Conservation (phyloP, 2,797 vertebrate genomes). For the Neosilurus hyrtlii region DNA sequence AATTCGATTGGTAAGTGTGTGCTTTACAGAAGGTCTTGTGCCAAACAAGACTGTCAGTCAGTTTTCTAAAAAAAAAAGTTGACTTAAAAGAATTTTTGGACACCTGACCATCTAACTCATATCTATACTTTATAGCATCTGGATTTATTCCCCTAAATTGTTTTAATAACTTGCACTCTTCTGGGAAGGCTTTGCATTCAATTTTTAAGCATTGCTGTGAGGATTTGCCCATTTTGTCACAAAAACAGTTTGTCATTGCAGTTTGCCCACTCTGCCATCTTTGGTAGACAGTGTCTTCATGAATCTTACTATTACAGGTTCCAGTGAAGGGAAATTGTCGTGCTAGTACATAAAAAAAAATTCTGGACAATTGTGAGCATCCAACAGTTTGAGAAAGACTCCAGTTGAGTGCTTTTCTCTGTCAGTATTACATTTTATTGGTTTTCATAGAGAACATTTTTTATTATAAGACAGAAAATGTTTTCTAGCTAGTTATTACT, state of each 20-base stretch:
- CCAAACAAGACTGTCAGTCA: neutral
- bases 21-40: neutral
- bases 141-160: too few relatives aligned
- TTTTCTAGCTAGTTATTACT: neutral
- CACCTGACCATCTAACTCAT: neutral
- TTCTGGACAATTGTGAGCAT: neutral
- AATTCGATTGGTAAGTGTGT: slow-evolving; percentile 74
- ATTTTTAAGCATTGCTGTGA: neutral
- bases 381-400: neutral
- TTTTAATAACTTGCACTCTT: too few relatives aligned
- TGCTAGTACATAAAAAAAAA: neutral
- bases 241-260: neutral
- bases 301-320: neutral
- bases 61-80: neutral
- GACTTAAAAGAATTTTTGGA: neutral
- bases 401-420: neutral
- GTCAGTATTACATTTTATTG: neutral
- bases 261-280: neutral
- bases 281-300: neutral
- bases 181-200: neutral
- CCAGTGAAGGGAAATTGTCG: neutral
- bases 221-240: neutral
- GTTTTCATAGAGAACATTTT: neutral
- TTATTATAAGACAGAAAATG: neutral
- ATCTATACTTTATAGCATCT: too few relatives aligned